Evolutionary conservation across 2,888 invertebrate species (phyloP).

Genomic region (Diadegma fenestrale): DNA sequence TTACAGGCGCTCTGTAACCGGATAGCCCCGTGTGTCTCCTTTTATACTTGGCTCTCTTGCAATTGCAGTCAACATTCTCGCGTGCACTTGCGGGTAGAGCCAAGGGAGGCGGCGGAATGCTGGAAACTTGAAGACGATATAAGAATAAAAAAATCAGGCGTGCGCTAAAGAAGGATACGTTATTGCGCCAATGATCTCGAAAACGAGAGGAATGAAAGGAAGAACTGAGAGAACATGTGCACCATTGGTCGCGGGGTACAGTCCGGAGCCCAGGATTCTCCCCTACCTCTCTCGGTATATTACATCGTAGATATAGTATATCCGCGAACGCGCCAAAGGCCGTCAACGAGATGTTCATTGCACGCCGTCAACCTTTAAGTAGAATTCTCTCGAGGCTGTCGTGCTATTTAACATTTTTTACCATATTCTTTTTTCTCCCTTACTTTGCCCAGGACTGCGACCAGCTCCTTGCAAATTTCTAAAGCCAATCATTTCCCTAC

Average conservation of each 20-base stretch:
- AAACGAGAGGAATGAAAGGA: slow-evolving; percentile 63
- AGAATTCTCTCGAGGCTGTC: slow-evolving; percentile 56
- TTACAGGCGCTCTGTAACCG: slow-evolving; percentile 55
- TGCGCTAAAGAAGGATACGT: slow-evolving; percentile 68
- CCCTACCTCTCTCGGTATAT: slow-evolving; percentile 45
- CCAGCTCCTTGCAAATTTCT: slow-evolving; percentile 25
- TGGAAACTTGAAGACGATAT: slow-evolving; percentile 63
- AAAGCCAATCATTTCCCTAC: slow-evolving; percentile 55
- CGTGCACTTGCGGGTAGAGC: slow-evolving; percentile 41
- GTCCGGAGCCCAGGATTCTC: slow-evolving; percentile 35
- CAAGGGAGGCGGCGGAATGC: slow-evolving; percentile 67
- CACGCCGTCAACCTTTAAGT: slow-evolving; percentile 62
- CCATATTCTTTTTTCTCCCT: background rate
- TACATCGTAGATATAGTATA: slow-evolving; percentile 56
- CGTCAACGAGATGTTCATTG: slow-evolving; percentile 62
- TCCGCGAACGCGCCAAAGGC: slow-evolving; percentile 50
- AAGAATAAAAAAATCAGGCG: slow-evolving; percentile 45
- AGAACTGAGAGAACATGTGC: slow-evolving; percentile 54
- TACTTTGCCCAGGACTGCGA: background rate
- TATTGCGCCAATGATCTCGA: slow-evolving; percentile 68
- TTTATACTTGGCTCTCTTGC: slow-evolving; percentile 49
- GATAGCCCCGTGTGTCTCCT: slow-evolving; percentile 48
- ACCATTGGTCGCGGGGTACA: slow-evolving; percentile 29
- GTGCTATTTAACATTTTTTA: slow-evolving; percentile 30
- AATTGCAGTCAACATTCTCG: slow-evolving; percentile 60